phyloP scores from a whole-genome alignment of 2,888 invertebrate genomes.

The Cantharis rustica region DNA sequence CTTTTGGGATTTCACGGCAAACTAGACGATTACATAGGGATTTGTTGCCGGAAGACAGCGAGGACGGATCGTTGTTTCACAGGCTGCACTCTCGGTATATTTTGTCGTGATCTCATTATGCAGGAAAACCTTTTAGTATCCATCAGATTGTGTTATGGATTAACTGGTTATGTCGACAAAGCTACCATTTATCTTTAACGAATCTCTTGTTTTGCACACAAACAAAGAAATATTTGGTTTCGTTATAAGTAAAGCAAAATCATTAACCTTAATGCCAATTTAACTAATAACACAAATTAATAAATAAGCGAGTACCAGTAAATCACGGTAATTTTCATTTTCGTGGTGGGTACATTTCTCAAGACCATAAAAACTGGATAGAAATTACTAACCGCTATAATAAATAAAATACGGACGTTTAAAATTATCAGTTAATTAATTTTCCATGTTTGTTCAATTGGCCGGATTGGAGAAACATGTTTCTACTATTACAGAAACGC shows the following conservation, averaged over 20 bases:
- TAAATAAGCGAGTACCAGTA: not conserved
- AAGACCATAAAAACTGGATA: not conserved
- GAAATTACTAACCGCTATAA: not conserved
- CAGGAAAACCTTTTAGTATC: constrained; percentile 33
- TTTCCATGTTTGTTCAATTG: not conserved
- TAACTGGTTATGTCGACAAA: constrained; percentile 16
- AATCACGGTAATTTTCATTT: not conserved
- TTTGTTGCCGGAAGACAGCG: constrained; percentile 18
- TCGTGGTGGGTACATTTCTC: not conserved
- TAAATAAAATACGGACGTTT: not conserved
- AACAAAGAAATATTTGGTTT: not conserved
- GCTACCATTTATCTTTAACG: constrained; percentile 14
- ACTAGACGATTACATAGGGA: constrained; percentile 15
- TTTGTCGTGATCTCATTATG: constrained; percentile 31
- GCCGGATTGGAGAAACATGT: not conserved
- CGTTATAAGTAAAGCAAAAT: not conserved
- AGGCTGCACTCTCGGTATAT: constrained; percentile 7
- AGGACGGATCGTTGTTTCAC: constrained; percentile 9
- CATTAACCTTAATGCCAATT: not conserved
- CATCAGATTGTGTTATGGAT: constrained; percentile 31
- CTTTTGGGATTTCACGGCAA: constrained; percentile 20
- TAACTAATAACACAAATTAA: constrained; percentile 1
- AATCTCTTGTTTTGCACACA: constrained; percentile 3
- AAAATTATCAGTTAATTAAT: constrained; percentile 1
- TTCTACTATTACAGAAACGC: not conserved